Evolutionary conservation across 2,113 vertebrate genomes (phyloP).

Genomic region (Progne subis): DNA sequence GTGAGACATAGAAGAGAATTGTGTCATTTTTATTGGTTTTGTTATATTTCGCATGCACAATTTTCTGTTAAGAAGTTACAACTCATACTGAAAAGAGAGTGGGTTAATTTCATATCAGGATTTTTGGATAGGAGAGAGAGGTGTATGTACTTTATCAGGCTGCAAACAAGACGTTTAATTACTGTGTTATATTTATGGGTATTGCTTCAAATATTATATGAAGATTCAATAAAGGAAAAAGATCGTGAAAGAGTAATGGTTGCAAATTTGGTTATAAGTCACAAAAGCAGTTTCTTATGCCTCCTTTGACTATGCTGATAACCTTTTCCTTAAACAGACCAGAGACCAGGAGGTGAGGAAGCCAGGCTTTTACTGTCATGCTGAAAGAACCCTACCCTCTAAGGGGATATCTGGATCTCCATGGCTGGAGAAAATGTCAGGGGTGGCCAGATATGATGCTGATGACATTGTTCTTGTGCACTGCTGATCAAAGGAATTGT

Average conservation of each 20-base stretch:
- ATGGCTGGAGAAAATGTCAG: rapidly evolving
- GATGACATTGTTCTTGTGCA: not conserved
- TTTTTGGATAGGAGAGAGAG: not conserved
- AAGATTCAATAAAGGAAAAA: not conserved
- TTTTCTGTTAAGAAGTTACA: not conserved
- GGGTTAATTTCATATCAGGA: not conserved
- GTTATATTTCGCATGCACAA: not conserved
- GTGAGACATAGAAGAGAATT: not conserved
- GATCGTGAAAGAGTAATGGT: rapidly evolving
- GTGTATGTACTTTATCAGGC: not conserved
- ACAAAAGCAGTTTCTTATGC: not conserved
- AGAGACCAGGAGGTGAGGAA: not conserved
- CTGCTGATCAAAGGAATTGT: not conserved
- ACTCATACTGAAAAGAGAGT: not conserved
- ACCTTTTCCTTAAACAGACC: not conserved
- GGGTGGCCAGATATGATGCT: not conserved
- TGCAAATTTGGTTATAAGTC: not conserved
- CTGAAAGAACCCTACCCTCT: not conserved
- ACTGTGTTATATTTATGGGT: not conserved
- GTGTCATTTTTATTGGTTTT: not conserved
- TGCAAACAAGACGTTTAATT: not conserved
- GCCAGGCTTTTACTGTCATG: not conserved
- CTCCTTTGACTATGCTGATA: not conserved
- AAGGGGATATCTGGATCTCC: not conserved
- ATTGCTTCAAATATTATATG: not conserved